These are phyloP conservation scores for Chrysogorgia sp. DNA, from an alignment of 92 coral and sea anemone genomes.

Conservation along the genomic window DNA sequence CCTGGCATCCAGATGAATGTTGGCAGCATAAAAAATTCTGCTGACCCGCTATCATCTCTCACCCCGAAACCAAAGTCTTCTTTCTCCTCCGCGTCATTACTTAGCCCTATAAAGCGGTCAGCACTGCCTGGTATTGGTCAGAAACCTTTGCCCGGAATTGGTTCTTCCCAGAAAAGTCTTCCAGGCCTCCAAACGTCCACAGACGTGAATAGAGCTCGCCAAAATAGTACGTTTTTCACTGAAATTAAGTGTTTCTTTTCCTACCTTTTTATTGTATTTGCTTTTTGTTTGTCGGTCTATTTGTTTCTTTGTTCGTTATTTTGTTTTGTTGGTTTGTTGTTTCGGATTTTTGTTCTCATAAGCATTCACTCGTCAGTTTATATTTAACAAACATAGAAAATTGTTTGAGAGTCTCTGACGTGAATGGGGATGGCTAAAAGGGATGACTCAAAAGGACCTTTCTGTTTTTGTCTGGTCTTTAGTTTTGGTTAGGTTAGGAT, in stretches of 20 bases:
- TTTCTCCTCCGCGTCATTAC: neutral
- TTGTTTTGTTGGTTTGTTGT: neutral
- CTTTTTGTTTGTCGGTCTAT: too few relatives aligned
- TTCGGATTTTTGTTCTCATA: neutral
- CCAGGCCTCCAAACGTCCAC: neutral
- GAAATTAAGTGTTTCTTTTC: neutral
- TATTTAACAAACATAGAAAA: too few relatives aligned
- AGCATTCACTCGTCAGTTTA: too few relatives aligned
- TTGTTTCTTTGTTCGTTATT: too few relatives aligned
- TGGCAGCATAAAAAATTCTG: neutral
- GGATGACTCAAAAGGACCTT: too few relatives aligned
- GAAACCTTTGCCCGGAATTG: neutral
- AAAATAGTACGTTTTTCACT: neutral
- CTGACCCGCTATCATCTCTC: neutral
- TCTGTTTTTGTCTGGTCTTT: too few relatives aligned
- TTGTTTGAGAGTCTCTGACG: too few relatives aligned
- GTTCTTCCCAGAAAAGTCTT: neutral
- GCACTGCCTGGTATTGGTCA: conserved; percentile 25
- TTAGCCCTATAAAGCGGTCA: conserved; percentile 4
- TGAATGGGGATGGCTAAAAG: too few relatives aligned
- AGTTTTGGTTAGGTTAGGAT: too few relatives aligned
- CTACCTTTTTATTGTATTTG: too few relatives aligned
- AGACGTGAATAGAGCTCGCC: neutral
- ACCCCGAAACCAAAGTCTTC: neutral
- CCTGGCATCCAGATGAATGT: neutral